Conservation (phyloP, 2,888 invertebrate genomes). For the Monopis laevigella region DNA sequence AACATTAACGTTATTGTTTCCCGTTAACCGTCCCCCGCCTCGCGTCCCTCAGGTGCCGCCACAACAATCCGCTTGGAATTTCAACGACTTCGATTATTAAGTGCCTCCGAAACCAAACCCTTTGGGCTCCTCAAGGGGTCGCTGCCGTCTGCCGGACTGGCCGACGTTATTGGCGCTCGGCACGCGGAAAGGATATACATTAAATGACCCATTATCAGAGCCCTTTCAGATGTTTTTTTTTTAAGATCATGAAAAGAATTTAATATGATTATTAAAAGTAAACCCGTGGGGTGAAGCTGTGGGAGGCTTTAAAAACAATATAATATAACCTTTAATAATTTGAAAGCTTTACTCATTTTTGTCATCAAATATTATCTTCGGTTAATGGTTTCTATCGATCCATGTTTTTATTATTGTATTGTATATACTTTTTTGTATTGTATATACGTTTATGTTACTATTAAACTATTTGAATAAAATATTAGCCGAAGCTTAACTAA, state of each 20-base stretch:
- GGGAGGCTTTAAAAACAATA: too few relatives aligned
- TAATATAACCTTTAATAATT: too few relatives aligned
- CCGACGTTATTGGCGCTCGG: constrained; percentile 47
- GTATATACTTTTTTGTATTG: too few relatives aligned
- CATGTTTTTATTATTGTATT: too few relatives aligned
- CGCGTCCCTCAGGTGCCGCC: constrained; percentile 37
- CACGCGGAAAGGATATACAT: constrained; percentile 34
- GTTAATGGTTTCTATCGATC: too few relatives aligned
- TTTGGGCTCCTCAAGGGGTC: constrained; percentile 51
- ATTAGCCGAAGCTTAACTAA: too few relatives aligned
- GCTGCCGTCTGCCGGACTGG: constrained; percentile 30
- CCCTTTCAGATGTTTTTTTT: constrained; percentile 30
- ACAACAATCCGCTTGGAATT: constrained; percentile 58
- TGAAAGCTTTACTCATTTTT: too few relatives aligned
- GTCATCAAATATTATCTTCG: too few relatives aligned
- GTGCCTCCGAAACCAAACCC: constrained; percentile 58
- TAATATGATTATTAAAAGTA: too few relatives aligned
- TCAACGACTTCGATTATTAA: constrained; percentile 65
- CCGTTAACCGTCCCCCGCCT: constrained; percentile 34
- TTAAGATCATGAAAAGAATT: constrained; percentile 27
- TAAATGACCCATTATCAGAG: constrained; percentile 42
- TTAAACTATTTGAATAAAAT: too few relatives aligned
- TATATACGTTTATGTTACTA: too few relatives aligned
- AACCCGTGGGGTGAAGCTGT: too few relatives aligned
- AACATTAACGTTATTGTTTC: constrained; percentile 61